phyloP scores from a whole-genome alignment of 2,888 invertebrate species.

The Melanchra persicariae region DNA sequence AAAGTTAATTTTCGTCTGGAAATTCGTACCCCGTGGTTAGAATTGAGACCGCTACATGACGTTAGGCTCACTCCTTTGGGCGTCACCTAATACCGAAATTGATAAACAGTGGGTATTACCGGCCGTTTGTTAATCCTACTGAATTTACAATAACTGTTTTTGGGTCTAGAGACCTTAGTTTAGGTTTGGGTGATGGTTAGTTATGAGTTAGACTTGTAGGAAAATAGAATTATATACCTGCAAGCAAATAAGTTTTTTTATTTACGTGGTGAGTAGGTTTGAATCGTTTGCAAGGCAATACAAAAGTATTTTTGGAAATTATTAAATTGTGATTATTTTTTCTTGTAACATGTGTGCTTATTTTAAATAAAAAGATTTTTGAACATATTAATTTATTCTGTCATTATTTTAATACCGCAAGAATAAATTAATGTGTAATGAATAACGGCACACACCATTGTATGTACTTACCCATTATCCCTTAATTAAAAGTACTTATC shows the following conservation, averaged over 20 bases:
- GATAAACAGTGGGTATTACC: constrained; percentile 32
- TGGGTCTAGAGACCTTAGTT: neutral
- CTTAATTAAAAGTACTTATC: too few relatives aligned
- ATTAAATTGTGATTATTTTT: neutral
- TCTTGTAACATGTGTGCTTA: neutral
- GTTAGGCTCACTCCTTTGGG: constrained; percentile 31
- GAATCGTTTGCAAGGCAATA: too few relatives aligned
- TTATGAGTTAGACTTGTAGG: neutral
- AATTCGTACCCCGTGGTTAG: neutral
- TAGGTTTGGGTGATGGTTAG: constrained; percentile 4
- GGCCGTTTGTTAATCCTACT: constrained; percentile 29
- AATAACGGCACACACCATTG: neutral
- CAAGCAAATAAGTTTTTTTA: too few relatives aligned
- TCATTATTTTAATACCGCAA: too few relatives aligned
- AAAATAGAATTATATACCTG: too few relatives aligned
- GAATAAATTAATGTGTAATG: too few relatives aligned
- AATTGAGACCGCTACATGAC: constrained; percentile 1
- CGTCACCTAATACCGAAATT: constrained; percentile 35
- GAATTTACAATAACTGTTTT: constrained; percentile 39
- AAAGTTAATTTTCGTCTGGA: constrained; percentile 15
- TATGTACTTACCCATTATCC: too few relatives aligned
- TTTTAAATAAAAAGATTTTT: too few relatives aligned
- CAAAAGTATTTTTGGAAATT: neutral
- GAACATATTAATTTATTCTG: too few relatives aligned
- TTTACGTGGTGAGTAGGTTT: too few relatives aligned